Percentiles rank a stretch among this genome's conserved stretches.
Conservation (phyloP, 2,888 invertebrate genomes). For the Mesorhabditis belari region DNA sequence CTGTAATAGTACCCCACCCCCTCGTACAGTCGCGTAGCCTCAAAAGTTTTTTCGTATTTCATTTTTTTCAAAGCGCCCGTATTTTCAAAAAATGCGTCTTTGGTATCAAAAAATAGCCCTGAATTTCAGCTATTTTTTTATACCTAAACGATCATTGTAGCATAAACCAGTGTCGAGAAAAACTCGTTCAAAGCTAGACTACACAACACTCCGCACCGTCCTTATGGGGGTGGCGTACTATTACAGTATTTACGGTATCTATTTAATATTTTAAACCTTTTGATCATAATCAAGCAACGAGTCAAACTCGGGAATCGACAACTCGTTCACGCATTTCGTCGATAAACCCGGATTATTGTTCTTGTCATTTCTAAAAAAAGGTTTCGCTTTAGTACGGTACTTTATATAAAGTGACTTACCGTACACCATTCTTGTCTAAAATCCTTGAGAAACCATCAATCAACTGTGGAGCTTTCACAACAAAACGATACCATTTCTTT, state of each 20-base stretch:
- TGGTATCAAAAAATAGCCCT: too few relatives aligned
- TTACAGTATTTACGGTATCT: neutral
- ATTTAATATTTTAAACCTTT: neutral
- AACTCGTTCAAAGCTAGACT: too few relatives aligned
- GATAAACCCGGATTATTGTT: neutral
- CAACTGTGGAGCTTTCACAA: neutral
- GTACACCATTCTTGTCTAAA: neutral
- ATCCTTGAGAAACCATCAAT: neutral
- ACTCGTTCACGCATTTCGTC: neutral
- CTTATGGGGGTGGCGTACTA: too few relatives aligned
- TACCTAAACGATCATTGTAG: neutral
- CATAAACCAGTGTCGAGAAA: too few relatives aligned
- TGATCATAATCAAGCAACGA: neutral
- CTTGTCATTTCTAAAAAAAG: neutral
- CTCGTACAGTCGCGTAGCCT: too few relatives aligned
- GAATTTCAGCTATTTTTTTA: neutral
- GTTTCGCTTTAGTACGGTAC: neutral
- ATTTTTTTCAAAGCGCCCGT: too few relatives aligned
- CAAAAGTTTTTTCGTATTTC: too few relatives aligned
- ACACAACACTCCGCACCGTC: too few relatives aligned
- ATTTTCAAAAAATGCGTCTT: too few relatives aligned
- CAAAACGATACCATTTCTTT: neutral
- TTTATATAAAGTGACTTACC: neutral
- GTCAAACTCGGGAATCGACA: neutral
- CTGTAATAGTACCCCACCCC: too few relatives aligned